Evolutionary conservation across 2,888 invertebrate genomes (phyloP).

Genomic region (Polydesmus complanatus): DNA sequence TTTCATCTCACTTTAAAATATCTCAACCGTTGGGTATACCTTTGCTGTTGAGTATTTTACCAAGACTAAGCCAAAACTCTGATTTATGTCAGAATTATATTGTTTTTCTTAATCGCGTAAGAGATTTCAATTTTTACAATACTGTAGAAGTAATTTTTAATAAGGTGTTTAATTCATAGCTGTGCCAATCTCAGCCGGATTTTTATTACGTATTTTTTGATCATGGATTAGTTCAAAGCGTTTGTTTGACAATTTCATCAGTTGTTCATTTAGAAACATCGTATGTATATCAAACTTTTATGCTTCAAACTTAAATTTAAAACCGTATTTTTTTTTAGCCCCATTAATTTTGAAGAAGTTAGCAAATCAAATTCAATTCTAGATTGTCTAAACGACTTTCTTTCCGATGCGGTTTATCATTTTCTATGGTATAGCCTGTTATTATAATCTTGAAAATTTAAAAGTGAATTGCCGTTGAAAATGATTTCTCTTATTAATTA

Average conservation of each 20-base stretch:
- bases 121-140: background rate
- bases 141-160: background rate
- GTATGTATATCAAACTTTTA: background rate
- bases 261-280: background rate
- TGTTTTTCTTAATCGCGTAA: background rate
- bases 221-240: conserved; percentile 1
- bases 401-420: background rate
- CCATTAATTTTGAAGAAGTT: background rate
- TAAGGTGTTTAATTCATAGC: background rate
- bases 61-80: background rate
- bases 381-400: background rate
- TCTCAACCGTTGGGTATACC: background rate
- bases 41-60: background rate
- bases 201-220: background rate
- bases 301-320: no score
- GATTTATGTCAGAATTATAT: background rate
- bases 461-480: no score
- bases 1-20: background rate
- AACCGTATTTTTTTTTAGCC: background rate
- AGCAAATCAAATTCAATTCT: background rate
- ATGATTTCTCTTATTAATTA: background rate
- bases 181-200: background rate
- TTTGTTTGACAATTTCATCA: conserved; percentile 5
- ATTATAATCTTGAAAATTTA: no score
- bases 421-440: background rate